Conservation (phyloP, 2,113 vertebrate genomes). For the Sylvietta virens region DNA sequence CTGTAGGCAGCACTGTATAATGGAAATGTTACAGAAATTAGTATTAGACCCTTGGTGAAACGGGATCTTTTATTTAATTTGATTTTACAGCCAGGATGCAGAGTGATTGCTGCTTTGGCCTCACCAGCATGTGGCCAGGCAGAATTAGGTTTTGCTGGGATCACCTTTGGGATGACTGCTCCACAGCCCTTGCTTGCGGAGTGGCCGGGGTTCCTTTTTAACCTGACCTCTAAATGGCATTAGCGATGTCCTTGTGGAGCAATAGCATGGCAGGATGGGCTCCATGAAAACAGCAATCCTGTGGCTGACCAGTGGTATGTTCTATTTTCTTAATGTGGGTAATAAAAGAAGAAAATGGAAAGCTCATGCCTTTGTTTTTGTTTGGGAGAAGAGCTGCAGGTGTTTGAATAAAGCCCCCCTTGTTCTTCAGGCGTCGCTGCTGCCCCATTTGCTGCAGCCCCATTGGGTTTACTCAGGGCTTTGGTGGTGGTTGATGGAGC, state of each 20-base stretch:
- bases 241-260: constrained; percentile 58
- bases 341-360: constrained; percentile 39
- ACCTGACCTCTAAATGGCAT: constrained; percentile 58
- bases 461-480: background rate
- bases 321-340: background rate
- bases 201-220: background rate
- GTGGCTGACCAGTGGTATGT: background rate
- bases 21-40: constrained; percentile 74
- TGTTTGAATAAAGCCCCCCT: background rate
- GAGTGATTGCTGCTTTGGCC: background rate
- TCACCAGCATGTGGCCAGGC: constrained; percentile 35
- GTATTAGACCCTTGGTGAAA: constrained; percentile 66
- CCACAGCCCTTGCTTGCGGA: background rate
- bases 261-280: constrained; percentile 20
- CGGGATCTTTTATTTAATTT: constrained; percentile 74
- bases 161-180: constrained; percentile 53
- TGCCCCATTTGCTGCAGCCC: background rate
- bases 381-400: background rate
- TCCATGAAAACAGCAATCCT: constrained; percentile 48
- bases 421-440: accelerated
- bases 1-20: constrained; percentile 65
- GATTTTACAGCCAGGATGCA: constrained; percentile 62
- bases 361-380: constrained; percentile 11
- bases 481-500: background rate
- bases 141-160: constrained; percentile 39